Conservation (phyloP, 2,888 invertebrate species). For the Uropetala carovei region DNA sequence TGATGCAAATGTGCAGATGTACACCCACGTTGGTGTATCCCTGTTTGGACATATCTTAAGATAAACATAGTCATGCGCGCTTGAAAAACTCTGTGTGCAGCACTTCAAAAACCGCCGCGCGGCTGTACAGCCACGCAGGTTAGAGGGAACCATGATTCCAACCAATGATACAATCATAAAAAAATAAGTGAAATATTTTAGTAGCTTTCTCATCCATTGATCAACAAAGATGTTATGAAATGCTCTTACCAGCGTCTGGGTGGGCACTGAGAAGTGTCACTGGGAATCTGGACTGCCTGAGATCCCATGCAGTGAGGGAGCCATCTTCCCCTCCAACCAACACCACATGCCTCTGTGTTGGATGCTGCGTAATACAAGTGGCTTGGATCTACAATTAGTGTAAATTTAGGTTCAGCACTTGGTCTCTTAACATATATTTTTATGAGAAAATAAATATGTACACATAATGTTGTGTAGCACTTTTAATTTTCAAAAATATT, state of each 20-base stretch:
- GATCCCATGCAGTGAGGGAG: slow-evolving; percentile 92
- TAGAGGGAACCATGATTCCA: not conserved
- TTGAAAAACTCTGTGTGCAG: no score
- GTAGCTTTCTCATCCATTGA: not conserved
- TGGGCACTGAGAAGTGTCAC: slow-evolving; percentile 89
- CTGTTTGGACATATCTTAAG: no score
- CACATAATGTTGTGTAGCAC: no score
- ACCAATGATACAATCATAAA: not conserved
- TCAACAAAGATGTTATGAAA: slow-evolving; percentile 48
- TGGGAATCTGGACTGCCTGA: slow-evolving; percentile 89
- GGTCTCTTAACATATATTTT: not conserved
- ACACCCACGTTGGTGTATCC: no score
- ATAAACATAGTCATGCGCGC: no score
- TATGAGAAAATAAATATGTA: not conserved
- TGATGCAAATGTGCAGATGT: no score
- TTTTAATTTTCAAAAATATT: not conserved
- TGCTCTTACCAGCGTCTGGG: slow-evolving; percentile 74
- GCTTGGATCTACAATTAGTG: slow-evolving; percentile 79
- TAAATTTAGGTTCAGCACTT: not conserved
- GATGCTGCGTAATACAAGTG: slow-evolving; percentile 88
- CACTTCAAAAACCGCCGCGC: no score
- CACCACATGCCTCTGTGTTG: slow-evolving; percentile 90
- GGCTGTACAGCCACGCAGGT: no score
- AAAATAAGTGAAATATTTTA: not conserved
- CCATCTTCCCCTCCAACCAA: slow-evolving; percentile 93